Evolutionary conservation across 2,888 invertebrate genomes (phyloP).

Genomic region (Carterocephalus palaemon): DNA sequence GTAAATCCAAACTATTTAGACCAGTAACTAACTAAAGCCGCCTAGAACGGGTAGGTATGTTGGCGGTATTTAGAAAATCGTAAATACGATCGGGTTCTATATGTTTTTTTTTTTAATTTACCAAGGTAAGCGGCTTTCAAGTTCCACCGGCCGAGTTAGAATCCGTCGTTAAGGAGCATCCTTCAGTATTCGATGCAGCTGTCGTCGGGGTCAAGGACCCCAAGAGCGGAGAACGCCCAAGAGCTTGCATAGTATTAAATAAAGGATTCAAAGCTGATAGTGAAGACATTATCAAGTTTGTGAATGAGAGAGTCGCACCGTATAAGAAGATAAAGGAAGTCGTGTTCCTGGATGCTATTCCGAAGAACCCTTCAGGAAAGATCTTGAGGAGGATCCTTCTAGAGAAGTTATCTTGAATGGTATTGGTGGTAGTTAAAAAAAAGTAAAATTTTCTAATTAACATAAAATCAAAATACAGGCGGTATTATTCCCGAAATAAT

Average conservation of each 20-base stretch:
- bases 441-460: too few species aligned
- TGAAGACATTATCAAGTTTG: conserved; percentile 80
- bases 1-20: too few species aligned
- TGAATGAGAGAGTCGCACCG: conserved; percentile 83
- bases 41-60: too few species aligned
- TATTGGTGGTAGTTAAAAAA: background rate
- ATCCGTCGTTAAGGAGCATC: conserved; percentile 83
- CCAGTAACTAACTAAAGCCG: too few species aligned
- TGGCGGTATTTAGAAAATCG: too few species aligned
- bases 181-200: conserved; percentile 87
- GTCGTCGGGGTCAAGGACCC: conserved; percentile 88
- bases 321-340: conserved; percentile 87
- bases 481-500: too few species aligned
- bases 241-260: conserved; percentile 84
- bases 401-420: conserved; percentile 37
- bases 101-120: background rate
- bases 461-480: too few species aligned
- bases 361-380: conserved; percentile 88
- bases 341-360: conserved; percentile 82
- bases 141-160: conserved; percentile 95
- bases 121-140: conserved; percentile 56
- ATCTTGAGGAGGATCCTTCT: conserved; percentile 82
- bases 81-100: too few species aligned
- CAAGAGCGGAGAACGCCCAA: conserved; percentile 85
- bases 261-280: conserved; percentile 58